These are phyloP conservation scores for Formica selysi DNA, from an alignment of 1,140 invertebrate species.

Conservation along the genomic window DNA sequence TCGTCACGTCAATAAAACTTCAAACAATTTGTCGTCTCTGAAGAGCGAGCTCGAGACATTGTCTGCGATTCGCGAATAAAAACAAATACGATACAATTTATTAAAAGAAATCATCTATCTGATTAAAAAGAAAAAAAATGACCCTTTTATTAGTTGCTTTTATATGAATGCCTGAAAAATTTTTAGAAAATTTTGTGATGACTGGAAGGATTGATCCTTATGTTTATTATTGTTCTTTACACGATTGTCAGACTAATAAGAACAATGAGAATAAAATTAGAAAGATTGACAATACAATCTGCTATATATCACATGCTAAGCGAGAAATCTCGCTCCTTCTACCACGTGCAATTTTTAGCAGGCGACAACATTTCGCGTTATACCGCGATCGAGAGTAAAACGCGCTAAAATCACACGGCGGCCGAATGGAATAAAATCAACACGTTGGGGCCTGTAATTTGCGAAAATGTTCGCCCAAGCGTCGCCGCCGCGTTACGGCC, in stretches of 20 bases:
- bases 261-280: background rate
- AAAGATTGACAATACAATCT: background rate
- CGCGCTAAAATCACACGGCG: conserved; percentile 53
- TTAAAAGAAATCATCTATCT: background rate
- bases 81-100: background rate
- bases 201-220: background rate
- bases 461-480: conserved; percentile 49
- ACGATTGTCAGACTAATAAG: background rate
- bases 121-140: background rate
- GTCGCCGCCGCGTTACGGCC: conserved; percentile 51
- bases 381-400: conserved; percentile 28
- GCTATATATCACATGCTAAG: background rate
- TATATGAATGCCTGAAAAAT: background rate
- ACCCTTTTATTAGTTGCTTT: background rate
- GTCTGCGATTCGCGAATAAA: background rate
- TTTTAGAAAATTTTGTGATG: background rate
- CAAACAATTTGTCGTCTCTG: conserved; percentile 46
- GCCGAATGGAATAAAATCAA: conserved; percentile 57
- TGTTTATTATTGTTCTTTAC: background rate
- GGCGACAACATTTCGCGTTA: conserved; percentile 23
- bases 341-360: conserved; percentile 31
- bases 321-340: background rate
- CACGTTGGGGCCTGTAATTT: conserved; percentile 53
- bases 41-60: conserved; percentile 6
- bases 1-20: conserved; percentile 46